These are phyloP conservation scores for Pantelozetes paolii DNA, from an alignment of 2,888 invertebrate genomes.

Conservation along the genomic window DNA sequence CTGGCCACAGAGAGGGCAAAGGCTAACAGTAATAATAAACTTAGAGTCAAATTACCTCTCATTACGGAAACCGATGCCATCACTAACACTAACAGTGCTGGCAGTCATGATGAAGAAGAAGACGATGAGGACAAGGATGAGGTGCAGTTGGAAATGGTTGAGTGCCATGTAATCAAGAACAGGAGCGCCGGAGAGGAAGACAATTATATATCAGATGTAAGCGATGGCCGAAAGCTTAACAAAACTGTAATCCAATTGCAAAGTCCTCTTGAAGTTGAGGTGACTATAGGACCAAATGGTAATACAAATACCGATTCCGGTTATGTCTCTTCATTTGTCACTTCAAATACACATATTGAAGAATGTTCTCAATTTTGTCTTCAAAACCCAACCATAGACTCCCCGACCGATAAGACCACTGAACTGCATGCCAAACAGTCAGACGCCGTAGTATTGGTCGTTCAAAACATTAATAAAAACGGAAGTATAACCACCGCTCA, in stretches of 20 bases:
- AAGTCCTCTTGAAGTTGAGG: constrained; percentile 59
- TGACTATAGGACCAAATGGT: constrained; percentile 31
- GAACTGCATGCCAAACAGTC: constrained; percentile 25
- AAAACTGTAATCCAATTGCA: constrained; percentile 63
- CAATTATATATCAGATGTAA: neutral
- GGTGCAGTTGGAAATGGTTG: constrained; percentile 47
- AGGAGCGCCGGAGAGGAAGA: constrained; percentile 67
- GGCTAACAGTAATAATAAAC: neutral
- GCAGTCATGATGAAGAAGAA: constrained; percentile 60
- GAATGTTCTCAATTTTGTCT: constrained; percentile 37
- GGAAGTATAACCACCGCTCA: constrained; percentile 32
- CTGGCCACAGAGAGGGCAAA: neutral
- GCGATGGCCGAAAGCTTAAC: neutral
- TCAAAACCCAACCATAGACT: constrained; percentile 36
- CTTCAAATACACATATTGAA: constrained; percentile 17
- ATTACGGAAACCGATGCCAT: constrained; percentile 43
- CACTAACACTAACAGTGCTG: constrained; percentile 73
- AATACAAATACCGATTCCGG: constrained; percentile 66
- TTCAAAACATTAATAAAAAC: constrained; percentile 35
- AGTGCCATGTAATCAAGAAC: constrained; percentile 47
- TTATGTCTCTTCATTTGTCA: constrained; percentile 62
- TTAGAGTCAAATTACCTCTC: constrained; percentile 36
- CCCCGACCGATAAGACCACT: constrained; percentile 22
- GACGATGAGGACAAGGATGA: constrained; percentile 49
- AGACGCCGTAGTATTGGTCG: constrained; percentile 19